Base-by-base conservation (phyloP, 92 coral and sea anemone species). In the Paramuricea clavata region DNA sequence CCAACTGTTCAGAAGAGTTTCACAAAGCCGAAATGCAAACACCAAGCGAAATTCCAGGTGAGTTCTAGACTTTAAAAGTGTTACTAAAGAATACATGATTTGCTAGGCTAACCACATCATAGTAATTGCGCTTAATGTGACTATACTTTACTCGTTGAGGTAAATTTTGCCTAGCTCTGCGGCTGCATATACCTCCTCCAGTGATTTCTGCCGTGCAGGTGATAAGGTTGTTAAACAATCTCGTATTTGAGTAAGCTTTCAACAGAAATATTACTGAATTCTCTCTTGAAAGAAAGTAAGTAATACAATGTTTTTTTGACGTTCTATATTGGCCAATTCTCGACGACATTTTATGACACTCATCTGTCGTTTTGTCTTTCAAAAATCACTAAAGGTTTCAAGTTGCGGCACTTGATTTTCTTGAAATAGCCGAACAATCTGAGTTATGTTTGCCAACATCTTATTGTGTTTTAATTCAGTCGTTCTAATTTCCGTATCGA, bases 291-390 rank as follows among this genome's bases (percentile, higher is more conserved):
- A 28, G 41, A 6, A 25, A 13, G 64, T 23, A 76, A 49, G 67
- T 36, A 22, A 41, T 21, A n/a, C 59, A 27, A n/a, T 23, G 27
- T 21, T 28, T 76, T n/a, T 76, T 54, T 76, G 44, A 56, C 25
- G 67, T 32, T 27, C 26, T 39, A 54, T 76, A 76, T 76, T 49
- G 82, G 19, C 44, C 67, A 32, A 52, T 49, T 76, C 39, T 31
- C 44, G 68, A 54, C 68, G 49, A 65, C 72, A 65, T 27, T 49
- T 52, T 32, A 76, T 27, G 82, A 27, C 82, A 76, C 67, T 76
- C 44, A 60, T 76, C 82, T 76, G 68, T 76, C 82, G 82, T 30
- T 76, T 76, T 52, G 82, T 27, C 67, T 52, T 76, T 76, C 82
- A 42, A 11, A 52, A 76, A 49, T 52, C 67, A 49, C 67, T 30